phyloP scores from a whole-genome alignment of 2,113 vertebrate genomes.

The Dermatemys mawii region DNA sequence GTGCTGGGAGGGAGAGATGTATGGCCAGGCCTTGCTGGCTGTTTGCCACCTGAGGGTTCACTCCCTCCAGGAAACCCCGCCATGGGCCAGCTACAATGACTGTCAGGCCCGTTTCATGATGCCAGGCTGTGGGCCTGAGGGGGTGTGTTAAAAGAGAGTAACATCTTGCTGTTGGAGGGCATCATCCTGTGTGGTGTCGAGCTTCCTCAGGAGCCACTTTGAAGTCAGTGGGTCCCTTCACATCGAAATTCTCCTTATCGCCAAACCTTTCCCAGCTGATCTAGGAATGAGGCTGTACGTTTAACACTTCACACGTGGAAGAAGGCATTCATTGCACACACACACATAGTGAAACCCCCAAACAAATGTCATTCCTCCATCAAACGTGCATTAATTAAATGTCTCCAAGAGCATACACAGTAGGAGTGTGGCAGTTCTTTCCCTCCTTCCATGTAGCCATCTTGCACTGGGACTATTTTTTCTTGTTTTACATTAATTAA shows the following conservation, averaged over 20 bases:
- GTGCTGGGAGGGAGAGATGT: not conserved
- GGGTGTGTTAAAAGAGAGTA: not conserved
- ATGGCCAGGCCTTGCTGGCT: not conserved
- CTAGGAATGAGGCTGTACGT: not conserved
- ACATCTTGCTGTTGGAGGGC: not conserved
- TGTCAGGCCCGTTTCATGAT: not conserved
- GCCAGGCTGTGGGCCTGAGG: not conserved
- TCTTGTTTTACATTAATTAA: constrained; percentile 85
- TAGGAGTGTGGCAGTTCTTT: constrained; percentile 69
- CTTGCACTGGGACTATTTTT: constrained; percentile 81
- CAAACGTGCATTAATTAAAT: constrained; percentile 69
- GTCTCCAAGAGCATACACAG: constrained; percentile 58
- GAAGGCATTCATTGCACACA: not conserved
- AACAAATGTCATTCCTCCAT: constrained; percentile 64
- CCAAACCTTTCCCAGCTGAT: not conserved
- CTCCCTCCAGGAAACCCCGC: not conserved
- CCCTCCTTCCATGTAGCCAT: constrained; percentile 72
- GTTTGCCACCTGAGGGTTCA: not conserved
- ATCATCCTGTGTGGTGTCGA: not conserved
- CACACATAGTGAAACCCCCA: constrained; percentile 1
- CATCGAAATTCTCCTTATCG: not conserved
- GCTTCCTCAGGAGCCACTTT: not conserved
- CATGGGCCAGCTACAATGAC: not conserved
- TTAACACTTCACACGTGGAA: constrained; percentile 29
- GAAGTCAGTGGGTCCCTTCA: not conserved